Percentiles rank a stretch among this genome's conserved stretches.
These are phyloP conservation scores for Clinocottus analis DNA, from an alignment of 2,113 vertebrate species.

Conservation along the genomic window DNA sequence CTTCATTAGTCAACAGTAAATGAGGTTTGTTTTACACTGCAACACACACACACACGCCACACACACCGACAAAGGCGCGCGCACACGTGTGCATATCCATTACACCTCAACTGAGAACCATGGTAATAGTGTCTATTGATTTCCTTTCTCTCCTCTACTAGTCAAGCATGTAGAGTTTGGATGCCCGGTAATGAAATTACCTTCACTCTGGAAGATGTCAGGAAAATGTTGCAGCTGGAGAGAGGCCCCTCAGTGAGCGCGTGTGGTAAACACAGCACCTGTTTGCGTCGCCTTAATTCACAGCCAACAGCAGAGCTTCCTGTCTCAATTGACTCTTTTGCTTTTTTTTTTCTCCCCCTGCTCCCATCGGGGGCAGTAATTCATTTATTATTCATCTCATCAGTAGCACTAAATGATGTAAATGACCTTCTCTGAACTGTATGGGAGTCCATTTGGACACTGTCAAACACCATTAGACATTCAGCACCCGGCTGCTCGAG, in stretches of 20 bases:
- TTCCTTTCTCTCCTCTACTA: constrained; percentile 59
- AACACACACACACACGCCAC: constrained; percentile 38
- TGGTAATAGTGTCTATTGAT: constrained; percentile 79
- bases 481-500: constrained; percentile 57
- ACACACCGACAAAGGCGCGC: neutral
- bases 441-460: constrained; percentile 77
- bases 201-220: constrained; percentile 65
- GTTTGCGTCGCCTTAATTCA: constrained; percentile 56
- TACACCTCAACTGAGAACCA: constrained; percentile 66
- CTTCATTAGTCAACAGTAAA: constrained; percentile 80
- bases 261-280: constrained; percentile 66
- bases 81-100: constrained; percentile 54
- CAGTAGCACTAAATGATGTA: constrained; percentile 73
- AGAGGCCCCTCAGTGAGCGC: constrained; percentile 37
- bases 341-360: neutral
- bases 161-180: constrained; percentile 75
- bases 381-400: constrained; percentile 80
- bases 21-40: constrained; percentile 73
- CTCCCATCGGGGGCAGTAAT: constrained; percentile 55
- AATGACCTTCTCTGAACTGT: constrained; percentile 77
- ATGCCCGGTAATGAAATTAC: constrained; percentile 74
- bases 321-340: constrained; percentile 58
- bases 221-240: constrained; percentile 64
- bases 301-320: constrained; percentile 39
- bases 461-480: constrained; percentile 77